Evolutionary conservation across 2,113 vertebrate genomes (phyloP).

Genomic region (Bolborhynchus lineola): DNA sequence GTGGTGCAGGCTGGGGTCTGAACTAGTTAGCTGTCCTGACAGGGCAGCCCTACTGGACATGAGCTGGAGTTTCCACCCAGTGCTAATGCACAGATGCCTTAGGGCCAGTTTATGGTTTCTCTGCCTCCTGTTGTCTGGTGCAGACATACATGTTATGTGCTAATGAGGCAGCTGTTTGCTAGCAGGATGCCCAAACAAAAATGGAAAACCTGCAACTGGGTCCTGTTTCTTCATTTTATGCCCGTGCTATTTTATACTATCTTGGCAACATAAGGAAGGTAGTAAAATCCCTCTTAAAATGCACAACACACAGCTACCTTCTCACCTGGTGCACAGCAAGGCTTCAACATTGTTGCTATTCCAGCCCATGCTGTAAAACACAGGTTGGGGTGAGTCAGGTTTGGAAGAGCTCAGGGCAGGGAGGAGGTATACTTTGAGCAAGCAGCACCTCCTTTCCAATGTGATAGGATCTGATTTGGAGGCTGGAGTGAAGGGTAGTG

Average conservation of each 20-base stretch:
- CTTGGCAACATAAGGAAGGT: neutral
- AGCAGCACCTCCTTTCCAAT: neutral
- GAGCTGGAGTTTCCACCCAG: neutral
- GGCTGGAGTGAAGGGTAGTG: rapidly evolving
- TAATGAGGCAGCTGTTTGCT: neutral
- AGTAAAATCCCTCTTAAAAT: neutral
- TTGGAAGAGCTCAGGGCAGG: neutral
- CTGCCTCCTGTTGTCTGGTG: neutral
- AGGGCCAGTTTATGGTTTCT: neutral
- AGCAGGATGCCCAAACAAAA: neutral
- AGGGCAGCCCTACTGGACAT: neutral
- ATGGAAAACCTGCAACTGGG: neutral
- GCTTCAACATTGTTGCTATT: neutral
- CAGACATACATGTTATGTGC: neutral
- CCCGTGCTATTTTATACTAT: neutral
- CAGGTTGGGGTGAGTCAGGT: neutral
- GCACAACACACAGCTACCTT: neutral
- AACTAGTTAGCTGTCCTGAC: neutral
- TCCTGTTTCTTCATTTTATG: neutral
- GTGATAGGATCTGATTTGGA: neutral
- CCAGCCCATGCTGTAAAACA: neutral
- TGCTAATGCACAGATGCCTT: neutral
- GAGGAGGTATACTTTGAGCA: neutral
- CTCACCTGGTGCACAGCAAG: neutral
- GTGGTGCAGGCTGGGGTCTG: neutral